Conservation (phyloP, 2,888 invertebrate genomes). For the Autographa pulchrina region DNA sequence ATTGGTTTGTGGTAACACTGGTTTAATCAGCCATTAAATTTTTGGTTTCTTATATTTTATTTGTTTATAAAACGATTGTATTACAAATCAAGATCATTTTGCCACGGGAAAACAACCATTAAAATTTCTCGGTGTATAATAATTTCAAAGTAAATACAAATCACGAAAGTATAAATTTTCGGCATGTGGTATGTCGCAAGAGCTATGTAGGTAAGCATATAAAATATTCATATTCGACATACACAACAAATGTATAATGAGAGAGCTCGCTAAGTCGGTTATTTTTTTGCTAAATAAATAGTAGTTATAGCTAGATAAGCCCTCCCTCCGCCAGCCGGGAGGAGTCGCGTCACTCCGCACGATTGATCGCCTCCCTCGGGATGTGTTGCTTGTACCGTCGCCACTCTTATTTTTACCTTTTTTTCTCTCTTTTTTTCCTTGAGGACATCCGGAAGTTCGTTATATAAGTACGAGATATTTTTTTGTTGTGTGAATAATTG, state of each 20-base stretch:
- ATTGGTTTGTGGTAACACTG: no score
- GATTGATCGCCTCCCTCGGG: conserved; percentile 74
- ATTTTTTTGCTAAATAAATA: conserved; percentile 63
- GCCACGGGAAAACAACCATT: no score
- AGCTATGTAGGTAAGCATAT: background rate
- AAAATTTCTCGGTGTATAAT: no score
- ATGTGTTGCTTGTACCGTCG: conserved; percentile 64
- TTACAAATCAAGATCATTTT: no score
- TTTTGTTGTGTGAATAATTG: conserved; percentile 15
- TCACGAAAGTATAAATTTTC: no score
- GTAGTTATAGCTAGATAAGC: conserved; percentile 52
- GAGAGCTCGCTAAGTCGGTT: conserved; percentile 29
- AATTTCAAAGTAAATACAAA: no score
- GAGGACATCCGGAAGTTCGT: conserved; percentile 58
- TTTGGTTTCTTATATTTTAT: no score
- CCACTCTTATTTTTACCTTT: conserved; percentile 55
- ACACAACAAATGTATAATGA: background rate
- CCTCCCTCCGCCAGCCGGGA: conserved; percentile 37
- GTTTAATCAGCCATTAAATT: no score
- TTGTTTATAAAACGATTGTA: no score
- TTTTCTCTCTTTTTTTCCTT: conserved; percentile 39
- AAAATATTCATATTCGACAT: background rate
- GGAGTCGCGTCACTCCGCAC: conserved; percentile 65
- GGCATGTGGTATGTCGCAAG: no score
- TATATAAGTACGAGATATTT: conserved; percentile 26